Evolutionary conservation across 1,140 invertebrate genomes (phyloP).

Genomic region (Cydia pomonella): DNA sequence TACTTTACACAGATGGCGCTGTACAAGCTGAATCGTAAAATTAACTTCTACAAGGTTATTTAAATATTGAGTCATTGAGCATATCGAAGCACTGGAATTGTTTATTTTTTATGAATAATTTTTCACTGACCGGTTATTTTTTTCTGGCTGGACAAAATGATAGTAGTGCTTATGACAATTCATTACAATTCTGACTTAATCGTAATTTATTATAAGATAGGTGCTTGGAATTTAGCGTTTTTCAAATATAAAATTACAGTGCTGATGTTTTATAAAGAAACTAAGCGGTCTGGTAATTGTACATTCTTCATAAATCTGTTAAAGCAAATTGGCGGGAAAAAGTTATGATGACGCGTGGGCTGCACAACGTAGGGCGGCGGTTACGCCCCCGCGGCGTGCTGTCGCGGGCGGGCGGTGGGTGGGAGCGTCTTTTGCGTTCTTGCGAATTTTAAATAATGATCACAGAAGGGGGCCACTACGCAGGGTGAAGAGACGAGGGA

Average conservation of each 20-base stretch:
- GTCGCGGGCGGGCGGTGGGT: constrained; percentile 74
- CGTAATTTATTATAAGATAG: background rate
- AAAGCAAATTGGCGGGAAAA: constrained; percentile 56
- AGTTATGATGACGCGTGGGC: constrained; percentile 44
- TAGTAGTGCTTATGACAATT: background rate
- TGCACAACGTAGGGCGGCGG: constrained; percentile 70
- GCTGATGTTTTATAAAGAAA: background rate
- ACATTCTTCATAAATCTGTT: background rate
- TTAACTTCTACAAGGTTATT: background rate
- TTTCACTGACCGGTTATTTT: background rate
- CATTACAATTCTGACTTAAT: background rate
- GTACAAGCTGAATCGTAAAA: background rate
- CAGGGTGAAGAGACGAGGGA: constrained; percentile 13
- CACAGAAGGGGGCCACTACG: constrained; percentile 9
- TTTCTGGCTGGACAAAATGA: background rate
- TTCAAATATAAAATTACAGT: constrained; percentile 18
- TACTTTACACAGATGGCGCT: constrained; percentile 5
- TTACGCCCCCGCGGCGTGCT: constrained; percentile 69
- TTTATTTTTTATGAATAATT: background rate
- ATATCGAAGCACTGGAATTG: background rate
- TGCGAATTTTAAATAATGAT: constrained; percentile 38
- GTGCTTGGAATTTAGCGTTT: background rate
- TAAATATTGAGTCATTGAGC: background rate
- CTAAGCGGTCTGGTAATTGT: background rate
- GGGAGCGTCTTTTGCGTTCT: constrained; percentile 56